These are phyloP conservation scores for Panagrolaimus sp. DNA, from an alignment of 1,140 invertebrate species.

Conservation along the genomic window DNA sequence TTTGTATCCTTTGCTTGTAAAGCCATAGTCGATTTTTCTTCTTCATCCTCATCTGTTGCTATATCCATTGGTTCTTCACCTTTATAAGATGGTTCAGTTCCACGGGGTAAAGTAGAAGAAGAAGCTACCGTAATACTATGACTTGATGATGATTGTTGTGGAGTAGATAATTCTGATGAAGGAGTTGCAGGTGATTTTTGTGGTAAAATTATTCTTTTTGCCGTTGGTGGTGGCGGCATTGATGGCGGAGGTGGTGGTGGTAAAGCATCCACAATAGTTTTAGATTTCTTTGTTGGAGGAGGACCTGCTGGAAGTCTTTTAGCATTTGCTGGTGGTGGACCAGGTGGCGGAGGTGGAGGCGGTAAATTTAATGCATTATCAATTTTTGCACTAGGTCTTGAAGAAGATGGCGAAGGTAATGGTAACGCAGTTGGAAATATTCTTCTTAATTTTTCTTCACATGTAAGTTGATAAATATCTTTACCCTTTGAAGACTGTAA, in stretches of 20 bases:
- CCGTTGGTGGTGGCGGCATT: background rate
- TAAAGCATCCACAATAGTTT: constrained; percentile 14
- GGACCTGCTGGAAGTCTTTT: background rate
- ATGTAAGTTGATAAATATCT: constrained; percentile 12
- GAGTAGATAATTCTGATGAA: background rate
- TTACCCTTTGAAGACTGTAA: background rate
- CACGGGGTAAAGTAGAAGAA: background rate
- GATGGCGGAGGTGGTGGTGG: constrained; percentile 2
- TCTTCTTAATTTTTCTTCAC: background rate
- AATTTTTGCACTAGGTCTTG: background rate
- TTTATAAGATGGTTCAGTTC: background rate
- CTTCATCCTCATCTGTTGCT: constrained; percentile 14
- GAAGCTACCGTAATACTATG: background rate
- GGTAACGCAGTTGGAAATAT: background rate
- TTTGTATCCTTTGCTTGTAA: background rate
- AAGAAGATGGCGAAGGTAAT: constrained; percentile 11
- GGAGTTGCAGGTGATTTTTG: background rate
- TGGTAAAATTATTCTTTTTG: constrained; percentile 3
- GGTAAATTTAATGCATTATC: too few relatives aligned
- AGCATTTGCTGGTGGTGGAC: constrained; percentile 15
- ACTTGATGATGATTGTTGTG: background rate
- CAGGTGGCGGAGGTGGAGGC: constrained; percentile 17
- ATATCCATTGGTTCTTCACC: constrained; percentile 11
- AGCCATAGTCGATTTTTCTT: background rate
- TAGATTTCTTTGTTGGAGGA: constrained; percentile 13